These are phyloP conservation scores for Trididemnum clinides DNA, from an alignment of 23 tunicate genomes.

Conservation along the genomic window DNA sequence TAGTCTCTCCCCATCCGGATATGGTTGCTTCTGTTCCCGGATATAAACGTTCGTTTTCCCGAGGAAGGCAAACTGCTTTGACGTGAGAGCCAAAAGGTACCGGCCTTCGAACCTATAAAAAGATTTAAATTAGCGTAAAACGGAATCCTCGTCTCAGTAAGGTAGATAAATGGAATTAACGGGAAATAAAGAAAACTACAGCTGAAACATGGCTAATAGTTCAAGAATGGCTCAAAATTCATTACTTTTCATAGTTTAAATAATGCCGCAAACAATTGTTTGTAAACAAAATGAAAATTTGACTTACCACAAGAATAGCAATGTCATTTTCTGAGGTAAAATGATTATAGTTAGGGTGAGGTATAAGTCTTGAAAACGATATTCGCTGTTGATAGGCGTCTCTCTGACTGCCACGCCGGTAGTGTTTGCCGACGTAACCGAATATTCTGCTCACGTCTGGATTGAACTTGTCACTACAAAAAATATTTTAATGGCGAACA, in stretches of 20 bases:
- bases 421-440: slow-evolving; percentile 21
- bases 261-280: no score
- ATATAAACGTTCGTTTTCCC: background rate
- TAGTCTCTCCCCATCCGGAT: slow-evolving; percentile 56
- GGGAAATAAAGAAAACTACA: no score
- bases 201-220: no score
- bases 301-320: slow-evolving; percentile 14
- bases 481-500: no score
- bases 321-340: slow-evolving; percentile 1
- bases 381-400: background rate
- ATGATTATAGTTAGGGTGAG: background rate
- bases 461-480: background rate
- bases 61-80: slow-evolving; percentile 49
- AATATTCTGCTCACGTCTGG: background rate
- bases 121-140: no score
- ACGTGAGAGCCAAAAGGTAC: slow-evolving; percentile 37
- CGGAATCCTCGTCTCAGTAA: no score
- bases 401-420: background rate
- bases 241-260: no score
- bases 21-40: slow-evolving; percentile 4
- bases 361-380: background rate
- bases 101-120: no score
- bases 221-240: no score
- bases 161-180: no score
- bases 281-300: no score